Evolutionary conservation across 2,113 vertebrate species (phyloP).

Genomic region (Prionailurus viverrinus): DNA sequence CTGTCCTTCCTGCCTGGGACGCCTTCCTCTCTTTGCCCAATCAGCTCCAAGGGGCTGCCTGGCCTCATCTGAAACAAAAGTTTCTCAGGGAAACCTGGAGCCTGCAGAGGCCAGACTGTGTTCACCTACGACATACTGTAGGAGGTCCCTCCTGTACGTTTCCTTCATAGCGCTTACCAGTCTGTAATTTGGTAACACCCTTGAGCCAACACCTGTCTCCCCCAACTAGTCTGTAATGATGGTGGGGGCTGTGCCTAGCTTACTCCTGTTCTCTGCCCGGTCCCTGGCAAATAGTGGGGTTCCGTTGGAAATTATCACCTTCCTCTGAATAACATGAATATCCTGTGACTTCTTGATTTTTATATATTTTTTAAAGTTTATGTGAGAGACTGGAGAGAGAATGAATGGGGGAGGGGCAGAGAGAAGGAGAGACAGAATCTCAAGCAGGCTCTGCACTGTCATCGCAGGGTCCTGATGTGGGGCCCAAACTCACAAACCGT

Average conservation of each 20-base stretch:
- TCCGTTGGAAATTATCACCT: background rate
- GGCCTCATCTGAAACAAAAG: background rate
- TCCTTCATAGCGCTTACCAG: background rate
- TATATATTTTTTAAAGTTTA: too few species aligned
- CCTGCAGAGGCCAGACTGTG: background rate
- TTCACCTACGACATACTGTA: accelerated
- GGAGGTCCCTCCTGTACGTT: background rate
- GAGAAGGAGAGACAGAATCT: too few species aligned
- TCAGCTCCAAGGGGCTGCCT: background rate
- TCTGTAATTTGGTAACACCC: background rate
- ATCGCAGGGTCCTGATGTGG: too few species aligned
- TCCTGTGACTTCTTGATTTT: background rate
- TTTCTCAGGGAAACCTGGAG: background rate
- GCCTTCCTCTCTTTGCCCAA: background rate
- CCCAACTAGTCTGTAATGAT: too few species aligned
- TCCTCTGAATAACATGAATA: background rate
- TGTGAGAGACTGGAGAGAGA: too few species aligned
- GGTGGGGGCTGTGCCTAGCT: background rate
- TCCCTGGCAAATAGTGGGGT: background rate
- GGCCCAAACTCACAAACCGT: too few species aligned
- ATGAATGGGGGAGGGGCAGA: too few species aligned
- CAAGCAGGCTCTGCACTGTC: too few species aligned
- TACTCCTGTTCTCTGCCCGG: background rate
- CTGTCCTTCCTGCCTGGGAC: background rate
- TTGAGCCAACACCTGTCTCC: background rate